Base-by-base conservation (phyloP, 2,797 vertebrate species). In the Acanthurus leucopareius region DNA sequence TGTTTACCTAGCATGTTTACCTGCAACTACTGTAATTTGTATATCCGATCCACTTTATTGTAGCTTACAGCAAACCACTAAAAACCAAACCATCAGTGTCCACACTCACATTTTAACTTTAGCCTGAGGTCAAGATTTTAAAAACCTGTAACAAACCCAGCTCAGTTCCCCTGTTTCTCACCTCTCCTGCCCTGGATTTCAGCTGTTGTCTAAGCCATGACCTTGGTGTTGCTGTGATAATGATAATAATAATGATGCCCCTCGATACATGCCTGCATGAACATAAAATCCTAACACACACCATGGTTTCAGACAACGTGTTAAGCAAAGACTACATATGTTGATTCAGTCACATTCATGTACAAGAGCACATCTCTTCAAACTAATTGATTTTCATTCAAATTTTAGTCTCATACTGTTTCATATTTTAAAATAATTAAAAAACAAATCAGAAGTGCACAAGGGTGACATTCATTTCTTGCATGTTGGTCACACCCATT, bases 161-260 rank as follows among this genome's bases (percentile, higher is more conserved):
- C 28, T n/a, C 6, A 62, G 19, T 44, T 17, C 1, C n/a, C n/a
- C 17, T 22, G 25, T 38, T 1, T 49, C 19, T 40, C 52, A 38
- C 14, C 5, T 25, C 40, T 67, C 45, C 53, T 17, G 28, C 7
- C 0, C 15, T 51, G 22, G 58, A 25, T 10, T 22, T 25, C 5
- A 56, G 60, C 62, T 56, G 17, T 60, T 68, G 64, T 54, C 60
- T 1, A 35, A 47, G 8, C 28, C 1, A 2, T 35, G 40, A 62
- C 71, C 76, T 66, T 40, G 15, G 28, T 60, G 61, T 35, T 58
- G 19, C n/a, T 66, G 47, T 47, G 5, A 5, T 75, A 22, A 32
- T 32, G 28, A 45, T 42, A 58, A 45, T 80, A 22, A 19, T 80
- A 84, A 86, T 78, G 60, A 85, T 63, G 53, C 20, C 66, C 42